Evolutionary conservation across 2,888 invertebrate genomes (phyloP).

Genomic region (Trimorus sp.): DNA sequence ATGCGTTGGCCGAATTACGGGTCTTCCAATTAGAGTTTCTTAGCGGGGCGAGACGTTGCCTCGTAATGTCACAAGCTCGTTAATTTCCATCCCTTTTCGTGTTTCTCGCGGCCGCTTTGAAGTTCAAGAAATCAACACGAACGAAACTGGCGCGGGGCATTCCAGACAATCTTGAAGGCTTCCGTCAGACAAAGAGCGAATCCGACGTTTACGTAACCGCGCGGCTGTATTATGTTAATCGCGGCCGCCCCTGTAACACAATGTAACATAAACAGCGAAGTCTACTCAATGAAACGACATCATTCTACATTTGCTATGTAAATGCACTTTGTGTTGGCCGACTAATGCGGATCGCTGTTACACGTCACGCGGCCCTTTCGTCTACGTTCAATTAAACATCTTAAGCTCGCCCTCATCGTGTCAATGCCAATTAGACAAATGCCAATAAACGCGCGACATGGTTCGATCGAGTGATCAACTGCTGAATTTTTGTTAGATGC

Average conservation of each 20-base stretch:
- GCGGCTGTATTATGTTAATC: conserved; percentile 41
- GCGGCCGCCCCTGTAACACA: conserved; percentile 24
- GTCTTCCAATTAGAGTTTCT: conserved; percentile 74
- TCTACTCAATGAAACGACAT: conserved; percentile 54
- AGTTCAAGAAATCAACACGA: conserved; percentile 64
- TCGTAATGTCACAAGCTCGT: conserved; percentile 44
- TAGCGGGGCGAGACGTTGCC: conserved; percentile 35
- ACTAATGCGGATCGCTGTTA: conserved; percentile 30
- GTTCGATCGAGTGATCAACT: background rate
- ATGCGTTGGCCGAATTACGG: conserved; percentile 72
- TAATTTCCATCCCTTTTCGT: conserved; percentile 53
- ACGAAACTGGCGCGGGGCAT: conserved; percentile 29
- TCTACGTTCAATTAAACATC: conserved; percentile 29
- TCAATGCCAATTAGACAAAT: conserved; percentile 16
- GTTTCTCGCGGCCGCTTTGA: conserved; percentile 53
- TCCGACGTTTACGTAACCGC: conserved; percentile 47
- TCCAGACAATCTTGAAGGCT: conserved; percentile 42
- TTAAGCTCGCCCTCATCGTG: background rate
- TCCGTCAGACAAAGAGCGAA: conserved; percentile 35
- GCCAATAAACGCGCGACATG: background rate
- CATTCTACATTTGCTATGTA: conserved; percentile 52
- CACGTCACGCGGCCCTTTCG: conserved; percentile 12
- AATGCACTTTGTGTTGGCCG: conserved; percentile 35
- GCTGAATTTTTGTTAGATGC: too few species aligned
- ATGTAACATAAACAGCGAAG: conserved; percentile 56